Evolutionary conservation across 92 coral and sea anemone genomes (phyloP).

Genomic region (Phymanthus crucifer): DNA sequence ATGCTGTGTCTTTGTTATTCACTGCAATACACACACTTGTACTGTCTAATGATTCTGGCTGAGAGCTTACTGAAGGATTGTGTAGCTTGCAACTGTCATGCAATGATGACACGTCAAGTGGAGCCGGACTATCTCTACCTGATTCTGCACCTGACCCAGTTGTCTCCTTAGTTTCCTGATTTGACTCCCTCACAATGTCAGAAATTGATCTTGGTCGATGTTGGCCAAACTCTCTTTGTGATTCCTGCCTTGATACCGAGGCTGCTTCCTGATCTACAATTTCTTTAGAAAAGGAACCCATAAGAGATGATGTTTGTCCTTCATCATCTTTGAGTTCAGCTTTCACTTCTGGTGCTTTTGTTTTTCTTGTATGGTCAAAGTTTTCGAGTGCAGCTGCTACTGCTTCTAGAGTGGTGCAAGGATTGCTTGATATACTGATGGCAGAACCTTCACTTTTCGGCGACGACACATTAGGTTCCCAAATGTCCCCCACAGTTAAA

Average conservation of each 20-base stretch:
- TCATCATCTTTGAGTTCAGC: conserved; percentile 34
- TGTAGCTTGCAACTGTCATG: conserved; percentile 68
- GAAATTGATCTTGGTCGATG: conserved; percentile 79
- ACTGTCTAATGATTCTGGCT: conserved; percentile 88
- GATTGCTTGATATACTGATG: conserved; percentile 63
- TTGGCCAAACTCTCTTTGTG: conserved; percentile 44
- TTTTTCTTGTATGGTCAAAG: conserved; percentile 53
- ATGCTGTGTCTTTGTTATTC: conserved; percentile 81
- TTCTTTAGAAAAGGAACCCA: conserved; percentile 13
- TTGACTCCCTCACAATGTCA: conserved; percentile 62
- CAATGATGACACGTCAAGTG: conserved; percentile 59
- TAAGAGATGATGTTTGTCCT: conserved; percentile 29
- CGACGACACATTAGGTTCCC: conserved; percentile 65
- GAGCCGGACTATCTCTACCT: conserved; percentile 66
- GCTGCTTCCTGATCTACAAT: conserved; percentile 42
- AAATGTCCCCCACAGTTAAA: conserved; percentile 69
- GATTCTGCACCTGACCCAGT: conserved; percentile 48
- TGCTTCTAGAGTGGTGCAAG: conserved; percentile 62
- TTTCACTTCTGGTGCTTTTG: conserved; percentile 31
- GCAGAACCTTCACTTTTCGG: conserved; percentile 89
- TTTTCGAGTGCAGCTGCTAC: conserved; percentile 79
- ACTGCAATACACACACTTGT: conserved; percentile 63
- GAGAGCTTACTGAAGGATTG: conserved; percentile 77
- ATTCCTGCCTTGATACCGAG: conserved; percentile 54
- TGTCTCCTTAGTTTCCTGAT: conserved; percentile 34